Evolutionary conservation across 2,113 vertebrate species (phyloP).

Genomic region (Scolopax mira): DNA sequence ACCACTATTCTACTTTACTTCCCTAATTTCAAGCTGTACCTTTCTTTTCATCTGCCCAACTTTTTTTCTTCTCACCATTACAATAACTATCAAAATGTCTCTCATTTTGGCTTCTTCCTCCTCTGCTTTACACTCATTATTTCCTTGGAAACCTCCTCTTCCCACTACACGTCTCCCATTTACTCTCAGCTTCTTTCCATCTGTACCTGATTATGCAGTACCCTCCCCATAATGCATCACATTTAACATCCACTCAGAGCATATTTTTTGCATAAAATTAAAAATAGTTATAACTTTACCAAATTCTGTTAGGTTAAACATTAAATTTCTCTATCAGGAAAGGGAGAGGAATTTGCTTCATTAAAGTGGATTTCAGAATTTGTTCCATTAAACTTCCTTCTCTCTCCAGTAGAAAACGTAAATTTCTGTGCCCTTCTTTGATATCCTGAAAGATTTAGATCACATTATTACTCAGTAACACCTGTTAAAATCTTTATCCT

Average conservation of each 20-base stretch:
- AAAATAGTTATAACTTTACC: neutral
- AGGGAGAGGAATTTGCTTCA: neutral
- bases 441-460: neutral
- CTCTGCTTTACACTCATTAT: neutral
- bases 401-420: neutral
- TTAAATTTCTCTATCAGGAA: neutral
- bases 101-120: neutral
- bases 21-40: neutral
- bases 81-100: neutral
- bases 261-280: neutral
- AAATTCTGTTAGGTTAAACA: neutral
- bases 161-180: neutral
- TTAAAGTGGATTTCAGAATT: neutral
- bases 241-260: neutral
- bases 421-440: neutral
- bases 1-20: neutral
- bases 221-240: neutral
- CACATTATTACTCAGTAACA: neutral
- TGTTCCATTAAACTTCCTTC: neutral
- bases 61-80: neutral
- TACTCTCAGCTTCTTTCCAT: neutral
- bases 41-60: neutral
- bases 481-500: neutral
- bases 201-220: neutral
- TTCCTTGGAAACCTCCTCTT: neutral